Percentiles rank a stretch among this genome's conserved stretches.
phyloP scores from a whole-genome alignment of 37 sponge, comb jelly and placozoan species.

The Halichondria panicea region DNA sequence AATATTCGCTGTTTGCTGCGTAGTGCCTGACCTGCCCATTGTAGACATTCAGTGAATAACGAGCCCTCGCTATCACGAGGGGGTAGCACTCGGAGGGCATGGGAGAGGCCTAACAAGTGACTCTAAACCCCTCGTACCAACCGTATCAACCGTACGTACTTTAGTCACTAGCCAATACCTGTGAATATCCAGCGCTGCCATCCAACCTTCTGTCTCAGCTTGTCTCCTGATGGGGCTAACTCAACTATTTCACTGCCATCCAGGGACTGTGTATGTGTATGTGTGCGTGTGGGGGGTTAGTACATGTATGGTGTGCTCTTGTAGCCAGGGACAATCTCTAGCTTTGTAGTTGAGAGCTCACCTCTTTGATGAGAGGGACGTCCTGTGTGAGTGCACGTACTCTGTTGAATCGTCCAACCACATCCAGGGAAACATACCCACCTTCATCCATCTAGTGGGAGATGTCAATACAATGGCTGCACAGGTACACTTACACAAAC shows the following conservation, averaged over 20 bases:
- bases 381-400: slow-evolving; percentile 85
- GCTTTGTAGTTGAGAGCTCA: too few relatives aligned
- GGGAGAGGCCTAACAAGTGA: slow-evolving; percentile 2
- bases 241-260: slow-evolving; percentile 21
- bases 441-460: slow-evolving; percentile 87
- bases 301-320: neutral
- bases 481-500: slow-evolving; percentile 54
- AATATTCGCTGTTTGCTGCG: too few relatives aligned
- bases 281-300: too few relatives aligned
- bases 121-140: too few relatives aligned
- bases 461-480: neutral
- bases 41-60: too few relatives aligned
- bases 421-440: slow-evolving; percentile 83
- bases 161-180: neutral
- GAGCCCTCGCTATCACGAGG: too few relatives aligned
- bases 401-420: slow-evolving; percentile 92
- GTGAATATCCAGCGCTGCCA: slow-evolving; percentile 78
- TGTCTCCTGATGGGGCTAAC: slow-evolving; percentile 24
- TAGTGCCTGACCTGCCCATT: too few relatives aligned
- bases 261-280: slow-evolving; percentile 16
- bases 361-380: slow-evolving; percentile 75
- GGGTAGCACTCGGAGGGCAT: too few relatives aligned
- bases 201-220: slow-evolving; percentile 67
- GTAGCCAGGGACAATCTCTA: neutral
- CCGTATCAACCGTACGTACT: neutral